These are phyloP conservation scores for Ophioninae sp. DNA, from an alignment of 2,888 invertebrate genomes.

Conservation along the genomic window DNA sequence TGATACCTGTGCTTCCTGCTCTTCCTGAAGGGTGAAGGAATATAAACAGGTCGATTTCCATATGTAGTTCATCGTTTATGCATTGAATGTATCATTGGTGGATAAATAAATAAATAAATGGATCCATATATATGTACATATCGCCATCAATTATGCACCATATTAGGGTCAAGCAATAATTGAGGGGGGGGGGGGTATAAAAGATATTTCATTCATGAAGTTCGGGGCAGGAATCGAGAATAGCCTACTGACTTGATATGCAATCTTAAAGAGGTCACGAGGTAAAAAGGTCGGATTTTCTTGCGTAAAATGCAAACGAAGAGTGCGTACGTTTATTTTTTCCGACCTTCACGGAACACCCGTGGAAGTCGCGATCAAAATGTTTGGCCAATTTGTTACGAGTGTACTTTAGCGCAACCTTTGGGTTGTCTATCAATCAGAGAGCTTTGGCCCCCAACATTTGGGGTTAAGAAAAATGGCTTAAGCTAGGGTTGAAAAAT, in stretches of 20 bases:
- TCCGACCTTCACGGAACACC: neutral
- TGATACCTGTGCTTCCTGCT: conserved; percentile 12
- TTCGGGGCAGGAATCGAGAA: conserved; percentile 2
- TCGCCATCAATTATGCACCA: conserved; percentile 21
- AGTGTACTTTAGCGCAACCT: neutral
- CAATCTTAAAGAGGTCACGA: no score
- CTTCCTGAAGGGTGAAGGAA: conserved; percentile 6
- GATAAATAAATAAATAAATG: neutral
- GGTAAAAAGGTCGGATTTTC: neutral
- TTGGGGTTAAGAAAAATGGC: conserved; percentile 2
- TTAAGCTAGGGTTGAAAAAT: conserved; percentile 16
- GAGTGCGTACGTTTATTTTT: neutral
- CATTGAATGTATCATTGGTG: neutral
- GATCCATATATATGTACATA: neutral
- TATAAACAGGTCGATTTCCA: conserved; percentile 20
- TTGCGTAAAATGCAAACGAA: neutral
- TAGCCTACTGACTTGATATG: neutral
- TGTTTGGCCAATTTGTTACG: conserved; percentile 13
- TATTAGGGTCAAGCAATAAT: neutral
- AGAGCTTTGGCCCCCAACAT: neutral
- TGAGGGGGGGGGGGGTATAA: neutral
- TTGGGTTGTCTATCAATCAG: neutral
- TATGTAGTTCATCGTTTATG: neutral
- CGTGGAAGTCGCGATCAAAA: conserved; percentile 10
- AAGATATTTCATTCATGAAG: conserved; percentile 22